Evolutionary conservation across 2,888 invertebrate genomes (phyloP), one percentile per base, ranked within the genome.

Genomic region (Himalopsyche anomala): DNA sequence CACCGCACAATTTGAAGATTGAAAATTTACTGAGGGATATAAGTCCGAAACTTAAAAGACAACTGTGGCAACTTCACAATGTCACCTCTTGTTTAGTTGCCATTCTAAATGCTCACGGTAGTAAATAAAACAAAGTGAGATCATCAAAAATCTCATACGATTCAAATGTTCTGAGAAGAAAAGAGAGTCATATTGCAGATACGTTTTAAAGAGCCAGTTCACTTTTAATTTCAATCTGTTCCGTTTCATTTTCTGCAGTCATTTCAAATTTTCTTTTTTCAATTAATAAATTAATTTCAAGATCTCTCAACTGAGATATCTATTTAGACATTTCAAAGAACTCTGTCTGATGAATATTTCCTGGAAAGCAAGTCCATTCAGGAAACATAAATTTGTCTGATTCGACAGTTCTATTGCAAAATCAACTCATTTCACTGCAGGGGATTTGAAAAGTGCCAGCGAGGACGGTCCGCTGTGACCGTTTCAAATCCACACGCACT

Each of bases 251-350:
- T 62, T 28, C 8, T 62, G 62, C n/a, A 62, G 62, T 19, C 5
- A 8, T 19, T 62, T 28, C 8, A 62, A 19, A 19, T 11, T 28
- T 28, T 19, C 0, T 19, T 62, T n/a, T 11, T 19, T 62, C 6
- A 62, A 62, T 62, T 62, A 19, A 62, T 62, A 62, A 62, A 62
- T 62, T 62, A 62, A 62, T 62, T 62, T 62, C n/a, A 62, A 62
- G 19, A 11, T 28, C 62, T 62, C 62, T 62, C 62, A 4, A 19
- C 5, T 19, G 62, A 62, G 62, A 62, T 5, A 28, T 62, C 8
- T 19, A 9, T 62, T 62, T 28, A n/a, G 28, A 62, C 62, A 11
- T 19, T 62, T 28, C 62, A 62, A 62, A 19, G 28, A 19, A 62
- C 19, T 62, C 5, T 11, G 19, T 19, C 19, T 19, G 19, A 62